Conservation (phyloP, 2,797 vertebrate species). For the Crypturellus tataupa region DNA sequence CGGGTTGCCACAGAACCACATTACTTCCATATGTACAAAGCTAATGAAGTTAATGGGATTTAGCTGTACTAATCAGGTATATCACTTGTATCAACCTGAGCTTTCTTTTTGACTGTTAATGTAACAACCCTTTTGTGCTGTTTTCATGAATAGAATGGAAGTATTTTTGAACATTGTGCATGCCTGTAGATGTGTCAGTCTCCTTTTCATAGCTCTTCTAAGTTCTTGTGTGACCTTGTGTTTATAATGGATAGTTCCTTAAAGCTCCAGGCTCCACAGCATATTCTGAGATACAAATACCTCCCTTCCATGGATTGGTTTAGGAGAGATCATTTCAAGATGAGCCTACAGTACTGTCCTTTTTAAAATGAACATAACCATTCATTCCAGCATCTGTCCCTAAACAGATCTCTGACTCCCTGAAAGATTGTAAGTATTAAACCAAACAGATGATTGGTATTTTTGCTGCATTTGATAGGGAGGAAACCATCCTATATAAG, state of each 20-base stretch:
- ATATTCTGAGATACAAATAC: neutral
- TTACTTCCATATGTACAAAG: neutral
- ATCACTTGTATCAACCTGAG: neutral
- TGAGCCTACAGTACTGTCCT: neutral
- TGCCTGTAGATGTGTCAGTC: neutral
- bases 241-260: neutral
- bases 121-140: slow-evolving; percentile 15
- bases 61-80: neutral
- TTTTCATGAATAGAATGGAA: slow-evolving; percentile 6
- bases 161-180: neutral
- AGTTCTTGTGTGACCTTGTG: neutral
- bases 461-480: neutral
- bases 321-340: neutral
- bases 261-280: neutral
- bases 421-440: neutral
- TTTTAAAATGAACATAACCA: neutral
- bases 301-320: neutral
- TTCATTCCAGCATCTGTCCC: neutral
- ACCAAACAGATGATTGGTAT: neutral
- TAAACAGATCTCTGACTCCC: neutral
- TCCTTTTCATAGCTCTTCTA: neutral
- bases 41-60: neutral
- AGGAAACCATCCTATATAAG: neutral
- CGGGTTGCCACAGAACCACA: neutral
- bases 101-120: neutral